phyloP scores from a whole-genome alignment of 2,797 vertebrate species.

The Caiman crocodilus region DNA sequence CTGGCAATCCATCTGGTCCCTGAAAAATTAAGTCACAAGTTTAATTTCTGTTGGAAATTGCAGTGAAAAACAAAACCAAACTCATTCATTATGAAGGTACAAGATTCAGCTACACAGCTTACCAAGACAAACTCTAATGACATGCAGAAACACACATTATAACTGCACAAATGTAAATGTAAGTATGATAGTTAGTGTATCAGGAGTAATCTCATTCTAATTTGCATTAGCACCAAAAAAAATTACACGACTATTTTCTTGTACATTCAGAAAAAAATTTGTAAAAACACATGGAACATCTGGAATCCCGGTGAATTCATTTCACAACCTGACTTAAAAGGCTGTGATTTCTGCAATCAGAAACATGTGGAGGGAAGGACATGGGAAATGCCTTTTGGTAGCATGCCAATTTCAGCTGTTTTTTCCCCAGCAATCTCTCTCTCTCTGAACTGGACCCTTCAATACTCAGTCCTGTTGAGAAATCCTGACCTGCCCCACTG shows the following conservation, averaged over 20 bases:
- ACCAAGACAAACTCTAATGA: neutral
- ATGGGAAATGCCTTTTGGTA: constrained; percentile 31
- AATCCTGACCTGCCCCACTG: constrained; percentile 26
- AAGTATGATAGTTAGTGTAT: neutral
- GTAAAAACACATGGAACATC: neutral
- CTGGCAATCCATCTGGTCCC: constrained; percentile 94
- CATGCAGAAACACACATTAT: constrained; percentile 22
- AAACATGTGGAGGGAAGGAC: neutral
- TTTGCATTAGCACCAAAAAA: neutral
- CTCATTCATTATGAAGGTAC: neutral
- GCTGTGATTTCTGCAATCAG: neutral
- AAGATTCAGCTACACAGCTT: neutral
- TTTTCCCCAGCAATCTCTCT: neutral
- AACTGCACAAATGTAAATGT: neutral
- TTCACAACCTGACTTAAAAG: constrained; percentile 4
- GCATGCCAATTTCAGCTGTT: neutral
- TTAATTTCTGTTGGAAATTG: neutral
- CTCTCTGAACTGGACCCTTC: neutral
- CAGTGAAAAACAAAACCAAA: neutral
- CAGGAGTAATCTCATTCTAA: neutral
- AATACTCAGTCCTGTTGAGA: constrained; percentile 23
- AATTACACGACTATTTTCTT: neutral
- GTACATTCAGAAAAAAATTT: neutral
- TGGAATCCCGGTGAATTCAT: constrained; percentile 5
- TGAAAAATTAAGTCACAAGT: constrained; percentile 71